Base-by-base conservation (phyloP, 2,888 invertebrate genomes). In the Seladonia tumulorum region DNA sequence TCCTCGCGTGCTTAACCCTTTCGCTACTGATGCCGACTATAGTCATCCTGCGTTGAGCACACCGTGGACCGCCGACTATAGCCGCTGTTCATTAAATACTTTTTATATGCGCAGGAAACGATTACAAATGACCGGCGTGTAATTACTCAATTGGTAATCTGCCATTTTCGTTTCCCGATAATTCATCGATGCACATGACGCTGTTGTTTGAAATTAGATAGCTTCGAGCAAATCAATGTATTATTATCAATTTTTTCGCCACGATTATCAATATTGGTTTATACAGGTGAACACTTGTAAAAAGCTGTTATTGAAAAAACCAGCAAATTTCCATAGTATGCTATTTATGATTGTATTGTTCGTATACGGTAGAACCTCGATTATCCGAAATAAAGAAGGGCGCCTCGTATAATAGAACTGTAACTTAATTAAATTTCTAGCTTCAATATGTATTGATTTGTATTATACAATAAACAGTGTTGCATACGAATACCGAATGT, bases 41-140 rank as follows among this genome's bases (percentile, higher is more conserved):
- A 53, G 22, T 3, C 10, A 22, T 53, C 53, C 53, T 22, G 22
- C 53, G 53, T 53, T n/a, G 22, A 53, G 53, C 22, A 53, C 22
- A 53, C 53, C 53, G 22, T 53, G 53, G 53, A 53, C 7, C 53
- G 18, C 10, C 53, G 22, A 22, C 53, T 53, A 53, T 53, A 53
- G 10, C 53, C n/a, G 53, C n/a, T 53, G 53, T 53, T 53, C n/a
- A 53, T 53, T 53, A 53, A 53, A 53, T n/a, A 53, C 71, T 39
- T 71, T 16, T 45, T 71, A 53, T 53, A 53, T 53, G n/a, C 53
- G 22, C 53, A n/a, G 53, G n/a, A 53, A 53, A 53, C 53, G 53
- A 53, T 53, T 53, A 53, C n/a, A 53, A 53, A 53, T 53, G 53
- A n/a, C 53, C 53, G n/a, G n/a, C 53, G 53, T 53, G 53, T 53